These are phyloP conservation scores for Thaleichthys pacificus DNA, from an alignment of 2,797 vertebrate genomes.

Conservation along the genomic window DNA sequence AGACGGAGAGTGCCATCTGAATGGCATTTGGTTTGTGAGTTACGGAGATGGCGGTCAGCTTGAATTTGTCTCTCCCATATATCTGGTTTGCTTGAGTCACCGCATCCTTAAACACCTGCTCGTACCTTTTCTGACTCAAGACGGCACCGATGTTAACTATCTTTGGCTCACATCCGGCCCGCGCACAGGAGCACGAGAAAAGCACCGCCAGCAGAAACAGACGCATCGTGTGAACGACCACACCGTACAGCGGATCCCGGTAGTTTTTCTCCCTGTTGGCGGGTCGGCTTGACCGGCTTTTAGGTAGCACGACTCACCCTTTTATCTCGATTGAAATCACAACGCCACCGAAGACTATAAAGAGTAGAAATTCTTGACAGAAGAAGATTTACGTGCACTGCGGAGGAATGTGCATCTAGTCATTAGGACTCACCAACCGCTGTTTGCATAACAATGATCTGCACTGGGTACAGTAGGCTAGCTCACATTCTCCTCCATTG, in stretches of 20 bases:
- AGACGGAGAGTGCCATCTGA: constrained; percentile 97
- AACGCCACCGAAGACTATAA: constrained; percentile 50
- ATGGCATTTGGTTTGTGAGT: constrained; percentile 97
- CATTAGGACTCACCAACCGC: constrained; percentile 31
- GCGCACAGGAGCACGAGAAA: constrained; percentile 86
- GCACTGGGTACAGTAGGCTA: constrained; percentile 34
- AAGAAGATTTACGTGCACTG: constrained; percentile 67
- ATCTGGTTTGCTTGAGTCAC: constrained; percentile 91
- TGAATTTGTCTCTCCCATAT: constrained; percentile 91
- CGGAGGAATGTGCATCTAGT: constrained; percentile 67
- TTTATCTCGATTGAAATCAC: constrained; percentile 33
- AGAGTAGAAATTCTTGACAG: constrained; percentile 34
- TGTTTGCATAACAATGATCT: constrained; percentile 31
- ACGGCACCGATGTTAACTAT: constrained; percentile 96
- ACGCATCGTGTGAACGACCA: constrained; percentile 77
- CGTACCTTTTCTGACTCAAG: constrained; percentile 94
- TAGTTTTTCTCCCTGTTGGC: constrained; percentile 56
- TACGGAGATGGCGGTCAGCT: constrained; percentile 95
- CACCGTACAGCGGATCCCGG: constrained; percentile 55
- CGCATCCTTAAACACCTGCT: constrained; percentile 94
- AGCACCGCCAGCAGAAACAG: constrained; percentile 85
- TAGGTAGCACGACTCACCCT: constrained; percentile 53
- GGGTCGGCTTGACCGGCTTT: constrained; percentile 60
- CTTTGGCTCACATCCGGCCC: constrained; percentile 91
- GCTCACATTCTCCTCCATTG: constrained; percentile 26